Evolutionary conservation across 1,140 invertebrate species (phyloP), one percentile per base, ranked within the genome.

Genomic region (Lutraria rhynchaena): DNA sequence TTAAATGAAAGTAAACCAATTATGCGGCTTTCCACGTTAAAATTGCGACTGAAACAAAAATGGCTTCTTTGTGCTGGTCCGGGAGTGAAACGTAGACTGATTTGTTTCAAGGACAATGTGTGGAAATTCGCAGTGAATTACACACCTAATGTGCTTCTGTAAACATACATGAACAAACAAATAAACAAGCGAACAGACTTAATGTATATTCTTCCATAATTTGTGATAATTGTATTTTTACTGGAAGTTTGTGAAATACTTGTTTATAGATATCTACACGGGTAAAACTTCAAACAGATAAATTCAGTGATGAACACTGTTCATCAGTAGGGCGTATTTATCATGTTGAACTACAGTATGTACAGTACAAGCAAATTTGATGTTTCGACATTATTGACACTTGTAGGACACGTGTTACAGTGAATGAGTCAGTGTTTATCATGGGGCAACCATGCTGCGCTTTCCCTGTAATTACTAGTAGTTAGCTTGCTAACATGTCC

Each of bases 1-100:
- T 92, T 97, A 93, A 86, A 15, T 15, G 51, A 17, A 41, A 41
- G 33, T 27, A 3, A 51, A 3, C n/a, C 11, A 71, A 70, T 55
- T 53, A 35, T 63, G 19, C 37, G 5, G n/a, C 15, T 27, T 24
- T 33, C 74, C 29, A 67, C 35, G 27, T 37, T 55, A n/a, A n/a
- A 35, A 67, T 67, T 67, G 44, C 63, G 17, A 24, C 0, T 37
- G 71, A 46, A 1, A 27, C 27, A 33, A 61, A 1, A 37, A 69
- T 22, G n/a, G 35, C 15, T n/a, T 63, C 4, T 33, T 33, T 19
- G 24, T 49, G 29, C 9, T 11, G 17, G 35, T 29, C 19, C 1
- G 19, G 1, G 15, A 0, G 3, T 61, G n/a, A 11, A 27, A 35
- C 31, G 29, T n/a, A 29, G n/a, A 31, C 1, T n/a, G n/a, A n/a